phyloP scores from a whole-genome alignment of 53 echinoderm and acorn worm genomes.

The Henricia sp. region DNA sequence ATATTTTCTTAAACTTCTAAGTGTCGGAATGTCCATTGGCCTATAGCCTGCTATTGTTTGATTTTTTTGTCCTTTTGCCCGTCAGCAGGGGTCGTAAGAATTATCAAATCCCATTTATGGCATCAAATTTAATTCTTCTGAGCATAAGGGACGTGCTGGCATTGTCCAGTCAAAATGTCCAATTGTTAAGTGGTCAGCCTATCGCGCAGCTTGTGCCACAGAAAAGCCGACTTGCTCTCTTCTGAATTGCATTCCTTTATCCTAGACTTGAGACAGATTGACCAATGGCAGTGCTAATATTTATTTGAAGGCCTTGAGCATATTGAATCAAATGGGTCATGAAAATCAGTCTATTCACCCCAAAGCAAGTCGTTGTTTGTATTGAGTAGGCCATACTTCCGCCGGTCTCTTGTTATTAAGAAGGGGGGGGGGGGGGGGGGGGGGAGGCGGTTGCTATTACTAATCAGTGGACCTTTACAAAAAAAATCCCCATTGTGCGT shows the following conservation, averaged over 20 bases:
- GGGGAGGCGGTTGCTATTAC: too few relatives aligned
- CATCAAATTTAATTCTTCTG: conserved; percentile 11
- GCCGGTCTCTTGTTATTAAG: neutral
- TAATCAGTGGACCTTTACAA: conserved; percentile 8
- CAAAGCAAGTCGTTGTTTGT: conserved; percentile 43
- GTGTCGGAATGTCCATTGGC: conserved; percentile 53
- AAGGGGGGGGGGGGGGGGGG: neutral
- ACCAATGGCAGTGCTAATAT: conserved; percentile 51
- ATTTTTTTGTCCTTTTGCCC: neutral
- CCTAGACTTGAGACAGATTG: neutral
- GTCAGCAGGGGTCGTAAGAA: neutral
- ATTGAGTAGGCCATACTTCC: conserved; percentile 46
- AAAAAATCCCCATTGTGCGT: conserved; percentile 48
- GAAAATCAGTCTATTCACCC: conserved; percentile 36
- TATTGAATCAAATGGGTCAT: conserved; percentile 45
- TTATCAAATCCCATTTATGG: conserved; percentile 20
- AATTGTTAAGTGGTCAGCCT: conserved; percentile 26
- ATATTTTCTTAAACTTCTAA: neutral
- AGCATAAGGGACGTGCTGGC: neutral
- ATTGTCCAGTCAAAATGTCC: conserved; percentile 37
- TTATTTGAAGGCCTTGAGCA: conserved; percentile 54
- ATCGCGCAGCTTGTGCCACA: neutral
- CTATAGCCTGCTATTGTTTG: neutral
- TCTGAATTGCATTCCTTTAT: conserved; percentile 15
- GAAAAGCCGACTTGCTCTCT: neutral